A percentile compares a stretch with the other conserved stretches of the same genome.
Conservation (phyloP, 1,140 invertebrate genomes). For the Acromyrmex charruanus region DNA sequence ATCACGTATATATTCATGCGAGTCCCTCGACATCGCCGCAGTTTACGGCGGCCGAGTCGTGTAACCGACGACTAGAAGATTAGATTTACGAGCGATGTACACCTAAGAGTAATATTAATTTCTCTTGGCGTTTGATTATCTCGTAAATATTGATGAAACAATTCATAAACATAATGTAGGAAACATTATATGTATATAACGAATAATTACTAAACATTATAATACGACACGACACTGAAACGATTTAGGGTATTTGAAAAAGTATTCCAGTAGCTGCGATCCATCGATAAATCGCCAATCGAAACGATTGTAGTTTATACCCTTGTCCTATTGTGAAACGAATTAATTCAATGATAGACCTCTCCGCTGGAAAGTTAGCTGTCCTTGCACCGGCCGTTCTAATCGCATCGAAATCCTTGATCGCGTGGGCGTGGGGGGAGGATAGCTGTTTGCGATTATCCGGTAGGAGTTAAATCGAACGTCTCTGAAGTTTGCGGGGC, state of each 20-base stretch:
- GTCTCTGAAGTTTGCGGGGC: slow-evolving; percentile 5
- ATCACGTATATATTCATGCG: slow-evolving; percentile 53
- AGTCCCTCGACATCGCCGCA: slow-evolving; percentile 22
- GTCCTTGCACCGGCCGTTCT: slow-evolving; percentile 71
- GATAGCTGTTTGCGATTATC: slow-evolving; percentile 51
- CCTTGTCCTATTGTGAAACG: slow-evolving; percentile 56
- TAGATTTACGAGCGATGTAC: slow-evolving; percentile 29
- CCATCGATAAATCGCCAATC: slow-evolving; percentile 23
- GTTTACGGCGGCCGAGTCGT: neutral
- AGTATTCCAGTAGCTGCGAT: neutral
- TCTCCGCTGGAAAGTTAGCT: slow-evolving; percentile 58
- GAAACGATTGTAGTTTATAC: neutral
- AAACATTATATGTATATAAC: neutral
- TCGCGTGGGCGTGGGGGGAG: slow-evolving; percentile 68
- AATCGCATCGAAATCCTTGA: slow-evolving; percentile 72
- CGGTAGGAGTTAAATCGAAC: slow-evolving; percentile 55
- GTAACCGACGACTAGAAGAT: slow-evolving; percentile 7
- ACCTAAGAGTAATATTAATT: neutral
- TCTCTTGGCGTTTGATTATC: neutral
- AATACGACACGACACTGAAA: neutral
- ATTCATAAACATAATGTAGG: neutral
- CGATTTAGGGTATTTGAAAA: slow-evolving; percentile 17
- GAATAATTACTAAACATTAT: neutral
- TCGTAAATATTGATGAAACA: slow-evolving; percentile 27
- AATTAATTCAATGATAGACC: slow-evolving; percentile 61